Conservation (phyloP, 30 jellyfish, hydroid and myxozoan species). For the Cassiopea andromeda region DNA sequence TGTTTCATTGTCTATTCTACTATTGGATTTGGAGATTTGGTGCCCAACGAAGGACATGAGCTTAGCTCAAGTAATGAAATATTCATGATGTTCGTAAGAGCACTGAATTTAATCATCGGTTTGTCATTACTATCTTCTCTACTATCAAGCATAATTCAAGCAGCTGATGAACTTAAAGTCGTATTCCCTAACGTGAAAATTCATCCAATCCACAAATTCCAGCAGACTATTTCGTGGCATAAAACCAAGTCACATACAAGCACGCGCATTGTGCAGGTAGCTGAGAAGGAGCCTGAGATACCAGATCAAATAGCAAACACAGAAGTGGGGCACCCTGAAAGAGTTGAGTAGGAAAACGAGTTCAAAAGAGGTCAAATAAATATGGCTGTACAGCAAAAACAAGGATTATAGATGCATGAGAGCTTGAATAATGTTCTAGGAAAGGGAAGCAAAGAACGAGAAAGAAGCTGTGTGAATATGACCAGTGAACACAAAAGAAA, state of each 20-base stretch:
- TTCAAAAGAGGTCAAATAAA: background rate
- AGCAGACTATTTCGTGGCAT: background rate
- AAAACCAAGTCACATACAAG: background rate
- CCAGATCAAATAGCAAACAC: background rate
- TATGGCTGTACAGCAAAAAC: background rate
- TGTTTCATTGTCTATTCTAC: slow-evolving; percentile 77
- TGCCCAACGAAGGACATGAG: slow-evolving; percentile 78
- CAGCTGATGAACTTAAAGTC: slow-evolving; percentile 76
- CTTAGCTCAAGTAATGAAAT: slow-evolving; percentile 46
- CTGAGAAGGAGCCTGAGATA: slow-evolving; percentile 10
- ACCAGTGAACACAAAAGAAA: no score
- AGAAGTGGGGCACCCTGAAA: slow-evolving; percentile 6
- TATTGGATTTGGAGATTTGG: slow-evolving; percentile 82
- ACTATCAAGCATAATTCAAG: slow-evolving; percentile 64
- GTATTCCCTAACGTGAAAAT: slow-evolving; percentile 65
- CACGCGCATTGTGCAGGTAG: slow-evolving; percentile 12
- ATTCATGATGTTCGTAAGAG: slow-evolving; percentile 76
- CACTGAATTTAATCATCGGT: slow-evolving; percentile 63
- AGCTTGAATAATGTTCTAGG: background rate
- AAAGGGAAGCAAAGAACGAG: no score
- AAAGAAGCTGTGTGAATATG: no score
- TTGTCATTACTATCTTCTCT: slow-evolving; percentile 68
- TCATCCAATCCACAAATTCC: slow-evolving; percentile 43
- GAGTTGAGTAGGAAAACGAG: background rate
- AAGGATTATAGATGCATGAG: background rate